Base-by-base conservation (phyloP, 64 coral and sea anemone species). In the Astreopora myriophthalma region DNA sequence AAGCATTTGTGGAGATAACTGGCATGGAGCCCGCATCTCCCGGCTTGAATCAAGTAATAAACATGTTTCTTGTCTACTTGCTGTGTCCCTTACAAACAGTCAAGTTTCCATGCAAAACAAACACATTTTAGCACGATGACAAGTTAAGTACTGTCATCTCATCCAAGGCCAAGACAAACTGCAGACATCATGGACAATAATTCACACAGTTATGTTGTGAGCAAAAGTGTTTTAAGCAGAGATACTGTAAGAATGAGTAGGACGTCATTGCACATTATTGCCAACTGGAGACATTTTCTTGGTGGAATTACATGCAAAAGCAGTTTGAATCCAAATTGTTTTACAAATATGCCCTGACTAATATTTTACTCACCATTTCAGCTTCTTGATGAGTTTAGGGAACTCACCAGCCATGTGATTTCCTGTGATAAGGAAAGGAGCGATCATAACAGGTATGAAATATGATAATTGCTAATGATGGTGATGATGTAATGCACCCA, bases 1-100 rank as follows among this genome's bases (percentile, higher is more conserved):
- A 84, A 30, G 94, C 89, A 31, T 51, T 96, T 26, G 65, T 74
- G 29, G 84, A 88, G 48, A 73, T 96, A 22, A 96, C 94, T 84
- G 89, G 89, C 28, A 66, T 96, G 27, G 65, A 88, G 70, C 58
- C 64, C n/a, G 38, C 36, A 6, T 74, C 57, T 20, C 37, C 85
- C 8, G 34, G 62, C 14, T 65, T 92, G 8, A 80, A 84, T 33
- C 71, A 92, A 63, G 94, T 96, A 68, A 74, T 12, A 24, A 24
- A 26, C 3, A 64, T 64, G 3, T 26, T 8, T 64, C 1, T 26
- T 24, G 22, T 10, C 61, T 64, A 26, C 5, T 4, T 64, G 61
- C 6, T 64, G 49, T 55, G 49, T 14, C 23, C 42, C 42, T 46
- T 46, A 6, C 4, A 46, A 46, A 46, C 42, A 6, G 42, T 46